phyloP scores from a whole-genome alignment of 2,113 vertebrate species.

The Poeciliopsis retropinna region DNA sequence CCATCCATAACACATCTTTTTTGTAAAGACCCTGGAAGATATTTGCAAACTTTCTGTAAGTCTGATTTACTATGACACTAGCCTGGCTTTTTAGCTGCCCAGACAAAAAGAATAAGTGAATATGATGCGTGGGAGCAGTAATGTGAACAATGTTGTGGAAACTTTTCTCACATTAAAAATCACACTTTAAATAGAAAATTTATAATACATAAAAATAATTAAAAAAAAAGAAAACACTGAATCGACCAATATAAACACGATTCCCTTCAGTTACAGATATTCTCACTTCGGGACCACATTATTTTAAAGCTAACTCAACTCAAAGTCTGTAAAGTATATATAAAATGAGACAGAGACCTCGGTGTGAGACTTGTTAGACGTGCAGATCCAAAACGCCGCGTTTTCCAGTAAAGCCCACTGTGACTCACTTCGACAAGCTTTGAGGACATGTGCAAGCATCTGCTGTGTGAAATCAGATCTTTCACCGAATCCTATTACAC shows the following conservation, averaged over 20 bases:
- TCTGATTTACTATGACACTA: not conserved
- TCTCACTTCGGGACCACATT: no score
- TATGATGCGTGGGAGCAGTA: slow-evolving; percentile 7
- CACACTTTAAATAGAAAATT: not conserved
- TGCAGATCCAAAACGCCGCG: not conserved
- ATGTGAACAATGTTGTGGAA: not conserved
- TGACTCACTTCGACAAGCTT: slow-evolving; percentile 7
- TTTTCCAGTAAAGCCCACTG: not conserved
- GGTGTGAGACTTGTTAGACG: not conserved
- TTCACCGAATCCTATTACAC: slow-evolving; percentile 6
- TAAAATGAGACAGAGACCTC: not conserved
- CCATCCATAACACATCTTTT: no score
- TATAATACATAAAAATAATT: no score
- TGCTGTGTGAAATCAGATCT: slow-evolving; percentile 40
- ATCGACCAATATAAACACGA: no score
- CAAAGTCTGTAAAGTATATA: not conserved
- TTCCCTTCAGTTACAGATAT: no score
- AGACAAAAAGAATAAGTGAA: not conserved
- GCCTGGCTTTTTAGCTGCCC: not conserved
- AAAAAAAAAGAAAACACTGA: no score
- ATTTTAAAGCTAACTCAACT: not conserved
- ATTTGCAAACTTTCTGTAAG: no score
- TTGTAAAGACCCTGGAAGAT: no score
- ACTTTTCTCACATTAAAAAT: not conserved
- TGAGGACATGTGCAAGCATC: slow-evolving; percentile 21